Base-by-base conservation (phyloP, 30 jellyfish, hydroid and myxozoan genomes). In the Chrysaora quinquecirrha region DNA sequence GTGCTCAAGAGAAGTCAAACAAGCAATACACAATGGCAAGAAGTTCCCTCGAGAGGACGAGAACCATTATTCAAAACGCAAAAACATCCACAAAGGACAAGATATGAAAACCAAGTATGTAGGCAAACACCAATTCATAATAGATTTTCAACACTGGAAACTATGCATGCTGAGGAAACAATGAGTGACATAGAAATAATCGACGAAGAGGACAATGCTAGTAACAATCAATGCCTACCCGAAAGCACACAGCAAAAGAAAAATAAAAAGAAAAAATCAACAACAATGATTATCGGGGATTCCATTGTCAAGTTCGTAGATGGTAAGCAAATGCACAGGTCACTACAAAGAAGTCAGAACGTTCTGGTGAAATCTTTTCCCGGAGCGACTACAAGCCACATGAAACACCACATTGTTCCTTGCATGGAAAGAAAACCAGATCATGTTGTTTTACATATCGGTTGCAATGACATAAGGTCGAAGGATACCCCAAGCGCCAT, bases 361-460 rank as follows among this genome's bases (percentile, higher is more conserved):
- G 72, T 73, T 1, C 27, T 43, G 48, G 73, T 73, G 48, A 73
- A 73, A 38, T 73, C 84, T 22, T 46, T 16, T 46, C 50, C 72
- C 24, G 84, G 84, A 43, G 72, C 56, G 47, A 48, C 72, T 6
- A 73, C 84, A 73, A 73, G 84, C 50, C 84, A 73, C 73, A 73
- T 73, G 71, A 73, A 73, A 1, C 84, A 73, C 84, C 72, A 43
- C 48, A 22, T 73, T 46, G 35, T 73, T 29, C 84, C 84, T 18
- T 46, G 72, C 50, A 73, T 73, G 84, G 72, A 47, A 35, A 73
- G 47, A 65, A 10, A 73, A 19, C 84, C 72, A 30, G 82, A 70
- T 52, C 82, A 70, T 20, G 72, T 73, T 11, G 29, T 47, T 43
- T 22, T 73, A 27, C 72, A 73, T 27, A 14, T 43, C n/a, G 72